Evolutionary conservation across 2,113 vertebrate genomes (phyloP).

Genomic region (Pholis gunnellus): DNA sequence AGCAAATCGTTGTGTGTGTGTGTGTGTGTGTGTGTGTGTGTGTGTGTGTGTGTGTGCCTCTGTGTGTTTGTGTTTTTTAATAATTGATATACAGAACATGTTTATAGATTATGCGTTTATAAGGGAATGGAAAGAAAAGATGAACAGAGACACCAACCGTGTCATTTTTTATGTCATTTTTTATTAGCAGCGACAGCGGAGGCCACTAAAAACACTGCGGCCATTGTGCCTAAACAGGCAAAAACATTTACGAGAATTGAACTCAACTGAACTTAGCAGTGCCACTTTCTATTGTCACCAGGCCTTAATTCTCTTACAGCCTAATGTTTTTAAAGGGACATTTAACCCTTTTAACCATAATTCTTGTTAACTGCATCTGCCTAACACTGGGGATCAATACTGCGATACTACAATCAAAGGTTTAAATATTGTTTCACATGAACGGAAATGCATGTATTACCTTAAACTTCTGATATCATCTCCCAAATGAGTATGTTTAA

Average conservation of each 20-base stretch:
- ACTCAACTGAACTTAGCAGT: neutral
- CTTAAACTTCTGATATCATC: constrained; percentile 12
- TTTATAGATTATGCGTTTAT: neutral
- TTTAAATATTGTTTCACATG: constrained; percentile 7
- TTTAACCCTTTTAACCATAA: neutral
- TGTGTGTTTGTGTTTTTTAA: neutral
- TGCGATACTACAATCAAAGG: neutral
- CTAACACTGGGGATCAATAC: neutral
- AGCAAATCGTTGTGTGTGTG: neutral
- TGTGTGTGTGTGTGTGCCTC: neutral
- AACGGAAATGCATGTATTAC: constrained; percentile 2
- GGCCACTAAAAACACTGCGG: neutral
- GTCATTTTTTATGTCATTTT: neutral
- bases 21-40: neutral
- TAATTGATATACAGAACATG: neutral
- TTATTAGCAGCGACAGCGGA: neutral
- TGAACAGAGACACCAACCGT: neutral
- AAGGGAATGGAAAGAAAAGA: neutral
- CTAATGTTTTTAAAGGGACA: neutral
- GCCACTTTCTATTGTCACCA: neutral
- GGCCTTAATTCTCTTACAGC: neutral
- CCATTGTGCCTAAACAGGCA: neutral
- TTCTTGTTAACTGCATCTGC: neutral
- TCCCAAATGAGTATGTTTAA: constrained; percentile 26
- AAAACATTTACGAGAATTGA: neutral